Base-by-base conservation (phyloP, 2,888 invertebrate species). In the Lycophotia porphyrea region DNA sequence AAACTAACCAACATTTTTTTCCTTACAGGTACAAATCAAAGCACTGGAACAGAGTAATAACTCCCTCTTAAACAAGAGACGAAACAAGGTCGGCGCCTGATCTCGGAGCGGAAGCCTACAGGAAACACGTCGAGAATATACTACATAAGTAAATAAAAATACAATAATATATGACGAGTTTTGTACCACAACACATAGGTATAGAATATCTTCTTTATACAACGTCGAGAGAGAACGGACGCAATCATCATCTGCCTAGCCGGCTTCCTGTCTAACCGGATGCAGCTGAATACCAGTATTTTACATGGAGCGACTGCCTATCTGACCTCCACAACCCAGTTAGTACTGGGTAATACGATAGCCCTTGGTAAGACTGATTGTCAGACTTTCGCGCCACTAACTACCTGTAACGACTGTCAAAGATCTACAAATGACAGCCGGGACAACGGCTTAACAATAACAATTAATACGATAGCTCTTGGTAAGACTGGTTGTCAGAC, bases 1-100 rank as follows among this genome's bases (percentile, higher is more conserved):
- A 34, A 72, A 66, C 68, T 78, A 64, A 78, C 31, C 21, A 31
- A 31, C 11, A 11, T 24, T 0, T 63, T 75, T 74, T 76, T 69
- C 34, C 61, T 92, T 93, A 18, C 97, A 98, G 97, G 98, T 99
- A 78, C 98, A 98, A 95, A 98, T 99, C 81, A 99, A 99, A 94
- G 98, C 98, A 11, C 95, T 99, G 88, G 98, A 99, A 87, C 98
- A 98, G 90, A 98, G 99, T 77, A 99, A 99, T 93, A 99, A 99
- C 93, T 97, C 99, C 0, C 95, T 99, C 74, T 95, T 99, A 55
- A 98, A 98, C 93, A 99, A 99, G 93, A 97, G 99, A 85, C 96
- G 98, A 88, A 97, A 97, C 82, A 96, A 96, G 89, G 96, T 96
- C 0, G 95, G 96, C 1, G 96, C 96, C 69, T 96, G 93, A 95